These are phyloP conservation scores for Noctua fimbriata DNA, from an alignment of 2,888 invertebrate species.

Conservation along the genomic window DNA sequence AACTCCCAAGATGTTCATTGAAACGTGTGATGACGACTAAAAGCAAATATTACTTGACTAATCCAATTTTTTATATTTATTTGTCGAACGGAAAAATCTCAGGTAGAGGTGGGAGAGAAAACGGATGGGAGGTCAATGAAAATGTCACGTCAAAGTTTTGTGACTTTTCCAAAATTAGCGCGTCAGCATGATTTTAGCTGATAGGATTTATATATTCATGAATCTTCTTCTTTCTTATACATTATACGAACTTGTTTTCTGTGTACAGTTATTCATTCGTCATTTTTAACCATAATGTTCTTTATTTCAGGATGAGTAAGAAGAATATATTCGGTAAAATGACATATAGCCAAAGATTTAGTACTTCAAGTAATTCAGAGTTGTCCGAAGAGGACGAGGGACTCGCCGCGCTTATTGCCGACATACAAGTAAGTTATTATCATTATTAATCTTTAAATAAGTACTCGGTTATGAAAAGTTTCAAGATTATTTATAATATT, in stretches of 20 bases:
- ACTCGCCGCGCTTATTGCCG: slow-evolving; percentile 96
- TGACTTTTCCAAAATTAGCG: background rate
- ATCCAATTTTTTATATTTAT: background rate
- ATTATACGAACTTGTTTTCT: background rate
- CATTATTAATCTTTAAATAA: background rate
- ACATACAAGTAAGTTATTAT: slow-evolving; percentile 92
- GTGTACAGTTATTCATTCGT: background rate
- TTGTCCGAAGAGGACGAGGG: slow-evolving; percentile 97
- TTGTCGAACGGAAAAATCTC: background rate
- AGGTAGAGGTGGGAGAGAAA: background rate
- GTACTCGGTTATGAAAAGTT: background rate
- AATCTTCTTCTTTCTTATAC: background rate
- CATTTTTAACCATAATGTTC: background rate
- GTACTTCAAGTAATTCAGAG: slow-evolving; percentile 85
- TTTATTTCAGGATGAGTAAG: slow-evolving; percentile 90
- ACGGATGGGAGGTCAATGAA: background rate
- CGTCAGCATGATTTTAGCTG: background rate
- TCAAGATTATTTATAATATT: background rate
- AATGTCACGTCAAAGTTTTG: background rate
- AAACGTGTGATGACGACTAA: background rate
- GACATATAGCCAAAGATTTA: slow-evolving; percentile 89
- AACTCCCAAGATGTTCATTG: background rate
- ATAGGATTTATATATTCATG: background rate
- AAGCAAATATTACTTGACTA: background rate
- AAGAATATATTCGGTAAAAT: slow-evolving; percentile 90